phyloP scores from a whole-genome alignment of 2,113 vertebrate species.

The Ceuthmochares aereus region DNA sequence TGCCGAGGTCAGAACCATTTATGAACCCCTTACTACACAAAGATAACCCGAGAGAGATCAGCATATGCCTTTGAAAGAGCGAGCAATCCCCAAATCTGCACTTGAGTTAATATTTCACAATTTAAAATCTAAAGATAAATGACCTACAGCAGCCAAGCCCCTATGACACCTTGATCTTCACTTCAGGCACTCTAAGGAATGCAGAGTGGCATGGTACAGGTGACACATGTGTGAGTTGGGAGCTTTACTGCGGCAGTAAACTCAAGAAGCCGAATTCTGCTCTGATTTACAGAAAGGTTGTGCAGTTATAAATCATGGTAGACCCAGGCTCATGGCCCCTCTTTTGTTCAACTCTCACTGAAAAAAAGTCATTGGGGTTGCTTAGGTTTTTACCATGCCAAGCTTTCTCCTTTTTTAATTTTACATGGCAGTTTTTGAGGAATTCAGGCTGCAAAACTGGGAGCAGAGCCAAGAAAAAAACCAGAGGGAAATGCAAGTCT shows the following conservation, averaged over 20 bases:
- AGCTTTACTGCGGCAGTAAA: background rate
- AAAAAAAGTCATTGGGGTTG: background rate
- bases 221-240: rapidly evolving
- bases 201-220: rapidly evolving
- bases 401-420: background rate
- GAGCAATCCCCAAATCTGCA: background rate
- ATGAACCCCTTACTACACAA: background rate
- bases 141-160: background rate
- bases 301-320: background rate
- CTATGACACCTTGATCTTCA: background rate
- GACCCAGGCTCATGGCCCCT: background rate
- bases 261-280: background rate
- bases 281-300: background rate
- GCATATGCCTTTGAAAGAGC: background rate
- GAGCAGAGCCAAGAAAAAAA: background rate
- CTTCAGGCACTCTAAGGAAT: background rate
- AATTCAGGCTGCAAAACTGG: background rate
- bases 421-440: background rate
- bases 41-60: background rate
- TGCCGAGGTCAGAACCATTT: background rate
- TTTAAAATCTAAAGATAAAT: background rate
- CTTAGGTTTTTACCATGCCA: background rate
- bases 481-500: background rate
- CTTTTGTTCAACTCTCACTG: background rate
- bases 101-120: background rate